These are phyloP conservation scores for Pachliopta kotzebuea DNA, from an alignment of 2,888 invertebrate species.

Conservation along the genomic window DNA sequence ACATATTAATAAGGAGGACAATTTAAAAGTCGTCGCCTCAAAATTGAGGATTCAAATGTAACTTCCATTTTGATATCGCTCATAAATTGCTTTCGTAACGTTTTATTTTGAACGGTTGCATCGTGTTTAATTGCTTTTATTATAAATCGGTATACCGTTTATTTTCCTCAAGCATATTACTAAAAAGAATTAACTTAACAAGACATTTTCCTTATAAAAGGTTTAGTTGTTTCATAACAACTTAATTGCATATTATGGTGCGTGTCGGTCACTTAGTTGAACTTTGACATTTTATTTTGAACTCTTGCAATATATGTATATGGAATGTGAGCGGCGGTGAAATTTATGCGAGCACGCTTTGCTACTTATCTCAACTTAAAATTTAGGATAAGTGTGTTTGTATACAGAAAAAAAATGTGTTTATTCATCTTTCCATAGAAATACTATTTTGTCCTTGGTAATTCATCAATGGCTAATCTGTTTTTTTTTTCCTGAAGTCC, in stretches of 20 bases:
- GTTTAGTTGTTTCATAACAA: background rate
- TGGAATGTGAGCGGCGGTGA: background rate
- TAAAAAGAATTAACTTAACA: background rate
- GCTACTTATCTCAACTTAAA: no score
- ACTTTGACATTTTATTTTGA: background rate
- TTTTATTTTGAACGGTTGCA: background rate
- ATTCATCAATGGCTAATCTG: no score
- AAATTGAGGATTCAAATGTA: slow-evolving; percentile 10
- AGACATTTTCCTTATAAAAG: background rate
- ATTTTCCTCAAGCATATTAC: background rate
- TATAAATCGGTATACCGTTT: background rate
- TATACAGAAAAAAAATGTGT: no score
- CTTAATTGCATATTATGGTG: slow-evolving; percentile 28
- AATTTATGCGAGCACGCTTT: no score
- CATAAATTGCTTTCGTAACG: background rate
- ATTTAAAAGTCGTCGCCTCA: slow-evolving; percentile 29
- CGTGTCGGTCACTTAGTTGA: slow-evolving; percentile 7
- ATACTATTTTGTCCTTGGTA: no score
- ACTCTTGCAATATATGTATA: background rate
- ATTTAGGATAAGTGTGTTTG: no score
- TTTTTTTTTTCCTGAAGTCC: no score
- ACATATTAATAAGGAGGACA: slow-evolving; percentile 30
- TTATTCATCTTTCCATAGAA: no score
- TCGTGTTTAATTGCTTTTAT: no score
- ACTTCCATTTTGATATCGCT: slow-evolving; percentile 10